Conservation (phyloP, 2,797 vertebrate genomes). For the Enteromius treurensis region DNA sequence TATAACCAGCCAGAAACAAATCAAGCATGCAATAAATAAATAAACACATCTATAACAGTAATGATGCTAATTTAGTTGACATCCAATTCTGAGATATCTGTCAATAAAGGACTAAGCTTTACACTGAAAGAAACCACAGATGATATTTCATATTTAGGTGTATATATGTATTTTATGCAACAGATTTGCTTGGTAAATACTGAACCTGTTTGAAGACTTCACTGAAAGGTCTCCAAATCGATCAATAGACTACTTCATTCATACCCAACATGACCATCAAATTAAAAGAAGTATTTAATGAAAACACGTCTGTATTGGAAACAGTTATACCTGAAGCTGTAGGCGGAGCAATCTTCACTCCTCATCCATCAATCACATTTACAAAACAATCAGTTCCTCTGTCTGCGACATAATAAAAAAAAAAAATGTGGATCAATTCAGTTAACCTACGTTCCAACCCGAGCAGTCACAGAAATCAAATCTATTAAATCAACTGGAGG, state of each 20-base stretch:
- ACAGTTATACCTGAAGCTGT: constrained; percentile 8
- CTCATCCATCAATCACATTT: constrained; percentile 39
- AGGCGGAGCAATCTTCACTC: constrained; percentile 21
- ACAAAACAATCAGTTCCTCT: constrained; percentile 47
- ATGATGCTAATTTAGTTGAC: background rate
- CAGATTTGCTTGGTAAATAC: background rate
- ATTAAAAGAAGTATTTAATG: background rate
- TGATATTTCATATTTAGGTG: background rate
- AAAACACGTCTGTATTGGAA: background rate
- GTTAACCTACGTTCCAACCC: constrained; percentile 29
- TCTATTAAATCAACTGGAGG: constrained; percentile 44
- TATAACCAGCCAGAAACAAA: background rate
- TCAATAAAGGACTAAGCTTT: background rate
- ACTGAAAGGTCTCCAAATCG: background rate
- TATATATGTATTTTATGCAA: background rate
- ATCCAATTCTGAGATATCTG: background rate
- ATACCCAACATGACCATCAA: constrained; percentile 6
- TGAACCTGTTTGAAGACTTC: background rate
- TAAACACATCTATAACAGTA: background rate
- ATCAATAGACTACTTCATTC: background rate
- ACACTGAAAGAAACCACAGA: background rate
- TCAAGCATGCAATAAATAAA: background rate
- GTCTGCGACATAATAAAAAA: constrained; percentile 27
- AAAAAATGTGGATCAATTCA: constrained; percentile 42
- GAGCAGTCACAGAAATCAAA: constrained; percentile 42